phyloP scores from a whole-genome alignment of 2,888 invertebrate species.

The Punctoribates punctum region DNA sequence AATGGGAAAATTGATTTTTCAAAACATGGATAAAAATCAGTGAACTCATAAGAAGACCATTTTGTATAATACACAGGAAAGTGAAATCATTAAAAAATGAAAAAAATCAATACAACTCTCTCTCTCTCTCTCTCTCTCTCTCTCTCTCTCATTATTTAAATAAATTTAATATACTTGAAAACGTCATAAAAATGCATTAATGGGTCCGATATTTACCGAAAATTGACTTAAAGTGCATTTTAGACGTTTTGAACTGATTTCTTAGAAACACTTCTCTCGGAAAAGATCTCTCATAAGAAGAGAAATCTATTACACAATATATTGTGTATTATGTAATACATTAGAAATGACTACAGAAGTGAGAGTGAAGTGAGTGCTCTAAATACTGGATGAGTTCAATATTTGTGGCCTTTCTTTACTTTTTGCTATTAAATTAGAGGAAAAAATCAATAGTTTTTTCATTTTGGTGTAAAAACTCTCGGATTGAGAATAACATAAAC shows the following conservation, averaged over 20 bases:
- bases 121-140: not conserved
- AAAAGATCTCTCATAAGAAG: too few relatives aligned
- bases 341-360: too few relatives aligned
- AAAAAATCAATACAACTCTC: too few relatives aligned
- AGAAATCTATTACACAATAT: too few relatives aligned
- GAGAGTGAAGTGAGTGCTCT: not conserved
- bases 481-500: not conserved
- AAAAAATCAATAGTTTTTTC: conserved; percentile 10
- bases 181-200: not conserved
- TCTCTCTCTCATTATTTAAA: not conserved
- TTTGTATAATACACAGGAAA: too few relatives aligned
- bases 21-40: too few relatives aligned
- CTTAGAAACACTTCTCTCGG: not conserved
- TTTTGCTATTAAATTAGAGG: not conserved
- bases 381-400: conserved; percentile 1
- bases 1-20: too few relatives aligned
- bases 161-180: not conserved
- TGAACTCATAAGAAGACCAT: too few relatives aligned
- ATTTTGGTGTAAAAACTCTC: not conserved
- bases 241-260: not conserved
- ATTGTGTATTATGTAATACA: too few relatives aligned
- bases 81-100: too few relatives aligned
- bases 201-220: not conserved
- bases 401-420: not conserved
- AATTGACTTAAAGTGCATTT: conserved; percentile 27